These are phyloP conservation scores for Acrobasis repandana DNA, from an alignment of 2,888 invertebrate species.

Conservation along the genomic window DNA sequence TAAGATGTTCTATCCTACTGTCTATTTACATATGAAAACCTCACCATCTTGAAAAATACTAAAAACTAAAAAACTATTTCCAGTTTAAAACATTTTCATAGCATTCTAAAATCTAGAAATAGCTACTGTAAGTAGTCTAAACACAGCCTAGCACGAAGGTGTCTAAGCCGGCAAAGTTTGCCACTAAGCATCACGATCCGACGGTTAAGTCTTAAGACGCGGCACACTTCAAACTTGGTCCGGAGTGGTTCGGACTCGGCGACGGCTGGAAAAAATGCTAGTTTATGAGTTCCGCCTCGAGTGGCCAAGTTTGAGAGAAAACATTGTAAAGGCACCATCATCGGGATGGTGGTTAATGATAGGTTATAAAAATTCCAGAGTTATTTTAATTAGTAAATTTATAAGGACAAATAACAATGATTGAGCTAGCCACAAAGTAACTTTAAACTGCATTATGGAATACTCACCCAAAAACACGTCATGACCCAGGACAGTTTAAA, in stretches of 20 bases:
- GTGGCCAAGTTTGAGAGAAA: neutral
- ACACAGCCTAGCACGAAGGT: neutral
- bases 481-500: no score
- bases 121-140: neutral
- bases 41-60: no score
- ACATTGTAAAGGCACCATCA: neutral
- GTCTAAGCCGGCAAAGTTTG: conserved; percentile 1
- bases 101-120: no score
- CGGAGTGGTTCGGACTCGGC: neutral
- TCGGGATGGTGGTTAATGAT: neutral
- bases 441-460: no score
- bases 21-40: no score
- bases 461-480: no score
- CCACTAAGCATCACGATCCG: neutral
- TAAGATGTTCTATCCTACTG: no score
- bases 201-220: neutral
- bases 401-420: no score
- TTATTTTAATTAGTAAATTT: neutral
- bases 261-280: neutral
- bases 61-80: no score
- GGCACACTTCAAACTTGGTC: neutral
- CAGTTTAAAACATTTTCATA: no score
- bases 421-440: no score
- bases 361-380: neutral
- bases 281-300: neutral